Evolutionary conservation across 2,113 vertebrate genomes (phyloP), one percentile per base, ranked within the genome.

Genomic region (Esox niger): DNA sequence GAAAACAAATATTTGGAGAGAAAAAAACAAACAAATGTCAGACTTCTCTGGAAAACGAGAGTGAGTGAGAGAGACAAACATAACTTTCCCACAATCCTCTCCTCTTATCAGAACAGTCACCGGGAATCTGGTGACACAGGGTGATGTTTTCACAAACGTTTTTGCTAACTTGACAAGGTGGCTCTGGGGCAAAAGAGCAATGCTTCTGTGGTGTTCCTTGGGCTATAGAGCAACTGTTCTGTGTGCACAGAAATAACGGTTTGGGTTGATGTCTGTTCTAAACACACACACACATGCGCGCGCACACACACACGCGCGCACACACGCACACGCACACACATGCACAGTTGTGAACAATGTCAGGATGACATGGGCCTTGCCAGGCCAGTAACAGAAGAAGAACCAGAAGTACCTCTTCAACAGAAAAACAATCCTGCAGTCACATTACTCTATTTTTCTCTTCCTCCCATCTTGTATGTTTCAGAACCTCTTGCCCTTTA

Each of bases 331-430:
- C 35, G 13, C 35, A 38, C 35, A 0, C 35, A 13, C 35, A 17
- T 13, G 5, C 15, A 4, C 38, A 0, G 75, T 67, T 75, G 58
- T 59, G 59, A 86, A 90, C 88, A 90, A 90, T 87, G 74, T 79
- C 88, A 90, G 88, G 88, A 89, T 90, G 88, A 86, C 88, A 88
- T 68, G 69, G 78, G 79, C 79, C 77, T 78, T 83, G 85, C 86
- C 84, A 87, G 79, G 75, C 64, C 75, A 70, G 7, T 70, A 71
- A 55, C 73, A 70, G 69, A 57, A 80, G 75, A 80, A 83, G 81
- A 62, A 74, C 82, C 82, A 71, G 54, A 61, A 56, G 57, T 52
- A 52, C 47, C 15, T 73, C 75, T 76, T 76, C 23, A 77, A 71
- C 73, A 71, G 65, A 76, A 70, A 32, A 79, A 63, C 78, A 80